A percentile compares a stretch with the other conserved stretches of the same genome.
These are phyloP conservation scores for Myrmecophaga tridactyla DNA, from an alignment of 2,113 vertebrate genomes.

Conservation along the genomic window DNA sequence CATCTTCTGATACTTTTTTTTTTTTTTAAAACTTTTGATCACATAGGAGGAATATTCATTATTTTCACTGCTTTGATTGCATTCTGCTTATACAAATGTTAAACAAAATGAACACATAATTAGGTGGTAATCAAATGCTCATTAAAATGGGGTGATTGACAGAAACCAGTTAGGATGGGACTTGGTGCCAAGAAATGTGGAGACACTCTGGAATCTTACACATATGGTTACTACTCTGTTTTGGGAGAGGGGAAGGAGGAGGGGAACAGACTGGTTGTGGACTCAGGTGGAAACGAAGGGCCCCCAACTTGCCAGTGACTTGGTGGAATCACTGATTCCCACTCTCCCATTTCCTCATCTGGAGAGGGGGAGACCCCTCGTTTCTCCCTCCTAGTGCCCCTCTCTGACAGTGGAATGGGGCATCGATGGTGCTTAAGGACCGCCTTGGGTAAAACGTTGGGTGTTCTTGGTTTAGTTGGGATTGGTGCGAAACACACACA, in stretches of 20 bases:
- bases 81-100: background rate
- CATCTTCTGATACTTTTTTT: background rate
- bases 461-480: background rate
- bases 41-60: background rate
- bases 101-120: background rate
- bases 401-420: background rate
- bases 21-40: background rate
- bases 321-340: background rate
- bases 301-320: background rate
- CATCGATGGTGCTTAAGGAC: background rate
- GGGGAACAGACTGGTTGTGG: background rate
- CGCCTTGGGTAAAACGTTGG: no score
- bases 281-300: background rate
- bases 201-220: background rate
- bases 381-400: no score
- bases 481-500: background rate
- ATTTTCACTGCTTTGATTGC: constrained; percentile 3
- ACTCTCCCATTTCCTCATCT: background rate
- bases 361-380: background rate
- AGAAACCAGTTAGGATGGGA: background rate
- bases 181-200: background rate
- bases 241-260: background rate
- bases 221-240: background rate
- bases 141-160: background rate
- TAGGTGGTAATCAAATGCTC: background rate